Conservation (phyloP, 2,797 vertebrate genomes). For the Thalassophryne amazonica region DNA sequence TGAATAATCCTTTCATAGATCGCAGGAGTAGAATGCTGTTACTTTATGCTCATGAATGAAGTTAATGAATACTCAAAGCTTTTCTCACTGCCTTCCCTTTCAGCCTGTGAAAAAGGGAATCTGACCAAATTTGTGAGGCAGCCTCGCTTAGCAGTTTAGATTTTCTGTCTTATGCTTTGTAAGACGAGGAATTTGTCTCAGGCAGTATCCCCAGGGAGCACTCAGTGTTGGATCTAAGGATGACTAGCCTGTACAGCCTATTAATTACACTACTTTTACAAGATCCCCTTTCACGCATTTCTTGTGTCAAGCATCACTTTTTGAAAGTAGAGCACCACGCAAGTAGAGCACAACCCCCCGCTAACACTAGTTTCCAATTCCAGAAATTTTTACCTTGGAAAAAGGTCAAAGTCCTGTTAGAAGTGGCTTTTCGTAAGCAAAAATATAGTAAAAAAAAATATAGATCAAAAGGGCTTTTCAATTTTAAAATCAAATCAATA, state of each 20-base stretch:
- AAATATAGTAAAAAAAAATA: too few species aligned
- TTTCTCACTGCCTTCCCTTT: background rate
- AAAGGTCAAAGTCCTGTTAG: too few species aligned
- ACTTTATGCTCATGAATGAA: constrained; percentile 16
- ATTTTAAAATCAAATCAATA: too few species aligned
- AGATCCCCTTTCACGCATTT: constrained; percentile 19
- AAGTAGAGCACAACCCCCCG: too few species aligned
- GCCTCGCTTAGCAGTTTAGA: constrained; percentile 15
- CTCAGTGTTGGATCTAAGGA: constrained; percentile 10
- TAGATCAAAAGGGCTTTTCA: too few species aligned
- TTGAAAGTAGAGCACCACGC: too few species aligned
- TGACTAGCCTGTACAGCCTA: constrained; percentile 6
- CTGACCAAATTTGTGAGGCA: constrained; percentile 4
- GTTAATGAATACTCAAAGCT: constrained; percentile 13
- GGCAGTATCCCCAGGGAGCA: constrained; percentile 5
- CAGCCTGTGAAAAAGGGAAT: background rate
- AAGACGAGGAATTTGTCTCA: constrained; percentile 10
- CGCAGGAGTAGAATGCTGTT: background rate
- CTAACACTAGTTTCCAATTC: too few species aligned
- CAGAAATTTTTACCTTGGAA: too few species aligned
- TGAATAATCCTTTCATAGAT: background rate
- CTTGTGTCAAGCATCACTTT: constrained; percentile 28
- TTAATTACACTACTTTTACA: constrained; percentile 8
- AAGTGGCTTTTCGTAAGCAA: too few species aligned
- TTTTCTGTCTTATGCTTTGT: background rate